A percentile compares a stretch with the other conserved stretches of the same genome.
phyloP scores from a whole-genome alignment of 2,113 vertebrate species.

The Fulmarus glacialis region DNA sequence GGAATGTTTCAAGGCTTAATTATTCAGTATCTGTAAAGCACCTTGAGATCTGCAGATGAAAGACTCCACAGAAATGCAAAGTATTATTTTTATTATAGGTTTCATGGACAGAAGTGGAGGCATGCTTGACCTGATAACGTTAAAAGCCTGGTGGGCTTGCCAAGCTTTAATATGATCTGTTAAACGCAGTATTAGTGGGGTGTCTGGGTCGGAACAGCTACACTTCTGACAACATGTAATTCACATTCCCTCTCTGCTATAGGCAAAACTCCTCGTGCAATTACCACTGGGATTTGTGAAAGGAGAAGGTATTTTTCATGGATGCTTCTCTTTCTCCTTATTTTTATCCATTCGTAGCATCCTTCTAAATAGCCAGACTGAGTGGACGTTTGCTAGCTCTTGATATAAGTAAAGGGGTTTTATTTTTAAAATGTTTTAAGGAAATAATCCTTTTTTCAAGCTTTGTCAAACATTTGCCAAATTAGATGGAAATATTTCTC shows the following conservation, averaged over 20 bases:
- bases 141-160: slow-evolving; percentile 15
- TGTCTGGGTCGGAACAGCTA: background rate
- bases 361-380: background rate
- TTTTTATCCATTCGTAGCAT: background rate
- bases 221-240: background rate
- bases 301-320: background rate
- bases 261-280: background rate
- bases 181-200: background rate
- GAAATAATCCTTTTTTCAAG: background rate
- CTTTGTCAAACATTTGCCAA: background rate
- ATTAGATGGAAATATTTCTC: background rate
- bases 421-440: background rate
- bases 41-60: background rate
- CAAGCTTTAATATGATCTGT: background rate
- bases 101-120: background rate
- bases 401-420: background rate
- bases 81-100: background rate
- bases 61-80: background rate
- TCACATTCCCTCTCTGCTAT: background rate
- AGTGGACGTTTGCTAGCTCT: background rate
- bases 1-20: background rate
- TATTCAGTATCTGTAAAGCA: background rate
- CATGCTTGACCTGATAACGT: background rate
- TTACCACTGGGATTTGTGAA: background rate
- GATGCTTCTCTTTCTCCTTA: background rate